phyloP scores from a whole-genome alignment of 2,888 invertebrate genomes.

The Myopa testacea region DNA sequence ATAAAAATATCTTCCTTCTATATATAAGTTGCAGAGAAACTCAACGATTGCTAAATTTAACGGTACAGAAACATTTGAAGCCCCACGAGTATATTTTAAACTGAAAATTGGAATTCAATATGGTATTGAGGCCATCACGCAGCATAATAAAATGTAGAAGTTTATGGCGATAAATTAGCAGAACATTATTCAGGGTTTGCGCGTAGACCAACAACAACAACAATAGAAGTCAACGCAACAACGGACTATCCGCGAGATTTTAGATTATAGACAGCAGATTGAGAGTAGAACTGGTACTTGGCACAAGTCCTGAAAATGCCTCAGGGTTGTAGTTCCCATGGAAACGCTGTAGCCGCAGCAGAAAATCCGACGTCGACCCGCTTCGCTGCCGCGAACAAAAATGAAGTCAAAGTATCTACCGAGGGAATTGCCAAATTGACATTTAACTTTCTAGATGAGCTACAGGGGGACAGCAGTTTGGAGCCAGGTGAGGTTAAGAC shows the following conservation, averaged over 20 bases:
- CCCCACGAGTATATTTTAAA: not conserved
- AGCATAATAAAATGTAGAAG: conserved; percentile 8
- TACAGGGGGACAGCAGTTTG: conserved; percentile 60
- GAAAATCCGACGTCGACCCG: conserved; percentile 24
- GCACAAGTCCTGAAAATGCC: not conserved
- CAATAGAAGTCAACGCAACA: not conserved
- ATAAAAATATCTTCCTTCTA: not conserved
- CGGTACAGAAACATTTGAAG: not conserved
- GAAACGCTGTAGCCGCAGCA: conserved; percentile 11
- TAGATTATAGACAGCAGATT: not conserved
- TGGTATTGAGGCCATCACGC: conserved; percentile 7
- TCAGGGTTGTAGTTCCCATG: conserved; percentile 26
- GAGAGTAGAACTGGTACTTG: not conserved
- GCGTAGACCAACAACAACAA: not conserved
- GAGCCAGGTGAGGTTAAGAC: conserved; percentile 66
- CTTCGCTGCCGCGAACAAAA: conserved; percentile 41
- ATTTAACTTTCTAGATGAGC: conserved; percentile 55
- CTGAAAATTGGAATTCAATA: conserved; percentile 8
- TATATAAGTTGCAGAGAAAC: conserved; percentile 3
- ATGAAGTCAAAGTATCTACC: conserved; percentile 49
- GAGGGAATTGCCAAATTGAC: conserved; percentile 54
- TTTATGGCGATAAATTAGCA: conserved; percentile 22
- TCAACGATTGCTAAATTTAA: not conserved
- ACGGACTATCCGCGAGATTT: not conserved
- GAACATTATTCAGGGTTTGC: conserved; percentile 9